phyloP scores from a whole-genome alignment of 2,797 vertebrate species.

The Microcaecilia unicolor region DNA sequence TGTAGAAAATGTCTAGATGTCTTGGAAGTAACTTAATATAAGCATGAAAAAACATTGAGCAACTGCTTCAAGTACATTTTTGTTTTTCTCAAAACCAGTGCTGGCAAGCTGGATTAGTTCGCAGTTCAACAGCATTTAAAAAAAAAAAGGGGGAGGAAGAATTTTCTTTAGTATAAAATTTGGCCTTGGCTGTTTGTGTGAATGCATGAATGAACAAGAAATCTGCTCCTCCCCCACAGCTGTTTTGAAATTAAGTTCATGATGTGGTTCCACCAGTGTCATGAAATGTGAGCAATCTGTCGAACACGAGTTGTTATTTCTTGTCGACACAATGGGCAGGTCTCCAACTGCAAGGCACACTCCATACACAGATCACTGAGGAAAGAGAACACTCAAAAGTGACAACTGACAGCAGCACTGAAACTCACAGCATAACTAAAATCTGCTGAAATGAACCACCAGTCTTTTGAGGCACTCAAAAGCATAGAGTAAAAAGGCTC shows the following conservation, averaged over 20 bases:
- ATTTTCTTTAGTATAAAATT: conserved; percentile 41
- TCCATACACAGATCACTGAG: conserved; percentile 95
- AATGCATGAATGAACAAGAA: conserved; percentile 33
- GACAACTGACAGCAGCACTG: neutral
- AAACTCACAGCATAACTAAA: neutral
- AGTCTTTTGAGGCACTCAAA: too few species aligned
- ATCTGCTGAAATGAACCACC: neutral
- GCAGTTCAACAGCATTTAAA: conserved; percentile 33
- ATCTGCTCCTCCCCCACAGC: conserved; percentile 37
- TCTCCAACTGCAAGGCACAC: conserved; percentile 98
- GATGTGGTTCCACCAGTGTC: conserved; percentile 71
- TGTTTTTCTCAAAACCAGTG: conserved; percentile 17
- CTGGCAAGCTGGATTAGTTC: conserved; percentile 34
- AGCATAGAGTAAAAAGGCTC: too few species aligned
- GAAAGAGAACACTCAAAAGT: conserved; percentile 3
- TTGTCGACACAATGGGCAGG: conserved; percentile 95
- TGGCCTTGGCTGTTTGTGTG: conserved; percentile 38
- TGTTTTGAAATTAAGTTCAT: too few species aligned
- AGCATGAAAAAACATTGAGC: conserved; percentile 8
- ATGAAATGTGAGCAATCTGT: conserved; percentile 97
- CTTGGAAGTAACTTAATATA: conserved; percentile 30
- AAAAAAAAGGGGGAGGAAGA: too few species aligned
- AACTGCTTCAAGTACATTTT: too few species aligned
- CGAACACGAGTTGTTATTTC: conserved; percentile 94
- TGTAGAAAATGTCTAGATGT: conserved; percentile 13